Conservation (phyloP, 2,797 vertebrate genomes). For the Philypnodon macrostomus region DNA sequence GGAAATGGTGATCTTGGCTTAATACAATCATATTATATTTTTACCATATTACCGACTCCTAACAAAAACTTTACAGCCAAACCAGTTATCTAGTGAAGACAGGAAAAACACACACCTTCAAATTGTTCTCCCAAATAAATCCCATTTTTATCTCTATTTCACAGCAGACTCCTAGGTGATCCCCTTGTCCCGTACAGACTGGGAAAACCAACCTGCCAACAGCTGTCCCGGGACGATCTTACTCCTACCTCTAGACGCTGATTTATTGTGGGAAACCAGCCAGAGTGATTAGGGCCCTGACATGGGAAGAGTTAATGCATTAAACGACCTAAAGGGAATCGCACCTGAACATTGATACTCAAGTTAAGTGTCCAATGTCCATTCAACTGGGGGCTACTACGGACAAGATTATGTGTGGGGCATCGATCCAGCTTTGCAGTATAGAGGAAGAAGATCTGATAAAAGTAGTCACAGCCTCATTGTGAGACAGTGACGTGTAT, state of each 20-base stretch:
- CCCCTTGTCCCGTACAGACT: constrained; percentile 27
- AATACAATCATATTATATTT: no score
- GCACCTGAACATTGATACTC: constrained; percentile 37
- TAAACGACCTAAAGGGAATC: constrained; percentile 38
- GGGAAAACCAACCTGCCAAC: constrained; percentile 56
- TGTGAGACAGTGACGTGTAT: not conserved
- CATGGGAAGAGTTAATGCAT: constrained; percentile 53
- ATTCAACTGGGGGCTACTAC: not conserved
- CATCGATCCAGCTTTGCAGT: constrained; percentile 3
- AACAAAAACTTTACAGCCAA: not conserved
- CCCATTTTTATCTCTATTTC: constrained; percentile 62
- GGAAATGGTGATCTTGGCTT: no score
- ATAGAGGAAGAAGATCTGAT: not conserved
- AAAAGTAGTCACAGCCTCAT: not conserved
- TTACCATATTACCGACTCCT: no score
- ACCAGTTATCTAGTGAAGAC: constrained; percentile 20
- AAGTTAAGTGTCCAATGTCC: constrained; percentile 11
- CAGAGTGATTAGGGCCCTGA: constrained; percentile 64
- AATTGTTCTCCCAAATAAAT: constrained; percentile 54
- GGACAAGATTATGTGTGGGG: constrained; percentile 2
- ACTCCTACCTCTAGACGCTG: constrained; percentile 58
- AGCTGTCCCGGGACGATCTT: constrained; percentile 58
- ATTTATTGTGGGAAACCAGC: constrained; percentile 66
- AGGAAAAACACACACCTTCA: constrained; percentile 36
- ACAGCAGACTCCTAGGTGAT: constrained; percentile 50